phyloP scores from a whole-genome alignment of 1,140 invertebrate genomes.

The Pararge aegeria region DNA sequence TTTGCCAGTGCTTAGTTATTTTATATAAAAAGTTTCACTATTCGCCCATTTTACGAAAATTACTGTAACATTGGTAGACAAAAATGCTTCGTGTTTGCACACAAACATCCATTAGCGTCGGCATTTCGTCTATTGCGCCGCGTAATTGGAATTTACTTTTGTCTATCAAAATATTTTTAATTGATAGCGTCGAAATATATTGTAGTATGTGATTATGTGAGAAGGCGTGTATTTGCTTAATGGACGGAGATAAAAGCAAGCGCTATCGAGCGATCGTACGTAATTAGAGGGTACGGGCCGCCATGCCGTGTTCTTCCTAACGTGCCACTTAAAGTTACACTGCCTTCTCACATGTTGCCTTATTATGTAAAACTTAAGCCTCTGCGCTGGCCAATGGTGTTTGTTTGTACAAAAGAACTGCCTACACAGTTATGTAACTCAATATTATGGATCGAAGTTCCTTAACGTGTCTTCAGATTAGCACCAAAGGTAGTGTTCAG shows the following conservation, averaged over 20 bases:
- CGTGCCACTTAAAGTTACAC: slow-evolving; percentile 73
- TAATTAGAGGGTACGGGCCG: slow-evolving; percentile 67
- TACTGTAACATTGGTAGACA: slow-evolving; percentile 34
- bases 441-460: too few relatives aligned
- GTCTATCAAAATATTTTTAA: slow-evolving; percentile 78
- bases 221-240: slow-evolving; percentile 78
- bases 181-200: slow-evolving; percentile 69
- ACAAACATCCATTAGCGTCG: slow-evolving; percentile 56
- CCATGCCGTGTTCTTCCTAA: slow-evolving; percentile 46
- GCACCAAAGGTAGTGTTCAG: too few relatives aligned
- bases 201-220: slow-evolving; percentile 68
- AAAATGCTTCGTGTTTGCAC: slow-evolving; percentile 53
- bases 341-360: slow-evolving; percentile 43
- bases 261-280: slow-evolving; percentile 62
- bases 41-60: too few relatives aligned
- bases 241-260: slow-evolving; percentile 75
- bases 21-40: too few relatives aligned
- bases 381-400: slow-evolving; percentile 25
- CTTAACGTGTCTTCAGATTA: too few relatives aligned
- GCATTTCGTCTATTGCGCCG: slow-evolving; percentile 43
- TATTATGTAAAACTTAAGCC: slow-evolving; percentile 52
- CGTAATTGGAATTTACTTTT: slow-evolving; percentile 69
- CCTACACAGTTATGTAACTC: not conserved
- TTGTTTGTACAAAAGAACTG: slow-evolving; percentile 11
- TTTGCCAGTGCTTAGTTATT: too few relatives aligned